Conservation (phyloP, 1,140 invertebrate species). For the Aricia agestis region DNA sequence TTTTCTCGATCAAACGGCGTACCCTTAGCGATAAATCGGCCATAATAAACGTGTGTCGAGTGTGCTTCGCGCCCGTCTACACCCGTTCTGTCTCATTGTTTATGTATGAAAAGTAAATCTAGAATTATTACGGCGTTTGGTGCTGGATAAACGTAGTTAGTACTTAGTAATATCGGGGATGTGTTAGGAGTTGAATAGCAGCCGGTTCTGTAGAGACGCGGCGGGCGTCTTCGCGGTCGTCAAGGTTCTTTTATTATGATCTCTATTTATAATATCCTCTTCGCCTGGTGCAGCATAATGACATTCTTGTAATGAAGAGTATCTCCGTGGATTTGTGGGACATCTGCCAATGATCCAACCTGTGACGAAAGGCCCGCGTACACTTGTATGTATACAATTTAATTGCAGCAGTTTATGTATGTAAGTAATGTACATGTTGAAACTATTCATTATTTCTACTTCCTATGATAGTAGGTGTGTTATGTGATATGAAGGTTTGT, state of each 20-base stretch:
- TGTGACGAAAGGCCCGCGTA: conserved; percentile 56
- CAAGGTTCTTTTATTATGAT: conserved; percentile 60
- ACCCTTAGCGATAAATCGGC: conserved; percentile 64
- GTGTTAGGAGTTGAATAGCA: conserved; percentile 38
- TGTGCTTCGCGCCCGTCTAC: conserved; percentile 71
- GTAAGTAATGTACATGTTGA: conserved; percentile 33
- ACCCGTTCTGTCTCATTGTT: conserved; percentile 74
- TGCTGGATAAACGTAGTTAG: conserved; percentile 55
- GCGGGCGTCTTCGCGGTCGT: conserved; percentile 47
- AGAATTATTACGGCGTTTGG: conserved; percentile 69
- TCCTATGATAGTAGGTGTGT: not conserved
- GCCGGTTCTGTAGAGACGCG: conserved; percentile 40
- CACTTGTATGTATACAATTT: conserved; percentile 69
- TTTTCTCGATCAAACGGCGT: conserved; percentile 47
- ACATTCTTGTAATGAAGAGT: conserved; percentile 73
- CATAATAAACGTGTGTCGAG: conserved; percentile 72
- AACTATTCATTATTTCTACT: conserved; percentile 16
- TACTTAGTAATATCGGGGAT: conserved; percentile 61
- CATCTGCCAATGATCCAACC: conserved; percentile 70
- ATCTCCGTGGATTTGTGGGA: conserved; percentile 66
- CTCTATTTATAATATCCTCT: conserved; percentile 73
- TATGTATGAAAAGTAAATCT: conserved; percentile 73
- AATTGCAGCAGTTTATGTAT: conserved; percentile 45
- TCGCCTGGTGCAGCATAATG: conserved; percentile 71
- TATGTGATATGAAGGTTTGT: not conserved